Evolutionary conservation across 2,113 vertebrate genomes (phyloP), one percentile per base, ranked within the genome.

Genomic region (Nansenia antarctica): DNA sequence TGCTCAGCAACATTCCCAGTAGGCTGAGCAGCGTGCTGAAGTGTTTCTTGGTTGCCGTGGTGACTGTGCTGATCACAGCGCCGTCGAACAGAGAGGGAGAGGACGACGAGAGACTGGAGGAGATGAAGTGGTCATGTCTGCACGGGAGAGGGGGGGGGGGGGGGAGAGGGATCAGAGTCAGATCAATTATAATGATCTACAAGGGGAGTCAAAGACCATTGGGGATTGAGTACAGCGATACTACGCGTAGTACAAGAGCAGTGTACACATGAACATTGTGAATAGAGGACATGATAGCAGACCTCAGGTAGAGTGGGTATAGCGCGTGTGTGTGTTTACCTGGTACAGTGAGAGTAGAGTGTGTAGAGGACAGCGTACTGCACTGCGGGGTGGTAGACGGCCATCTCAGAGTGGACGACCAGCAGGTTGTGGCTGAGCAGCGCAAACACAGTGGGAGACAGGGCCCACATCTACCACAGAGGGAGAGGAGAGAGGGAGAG

Each of bases 111-210:
- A 99, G 93, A 85, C 98, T 99, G 89, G 97, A 98, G 62, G 98
- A 99, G 89, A 99, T 98, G 85, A 99, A 99, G 78, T 99, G 98
- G 71, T 99, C 98, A 0, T 99, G 97, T 77, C 98, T 99, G 73
- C 22, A 70, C n/a, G 59, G 64, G 80, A 79, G 30, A 52, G 20
- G 0, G 55, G 7, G 2, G 20, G 20, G 32, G 42, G 20, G 32
- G 12, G 66, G 15, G 37, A 42, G 11, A 12, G 1, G 37, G 11
- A 14, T 2, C 2, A 39, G 37, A 39, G n/a, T n/a, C n/a, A n/a
- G n/a, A n/a, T 3, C 35, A 37, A 11, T 37, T 37, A 37, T 37
- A 11, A 37, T 37, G 35, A 5, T 1, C 18, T 1, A n/a, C 8
- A 20, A 5, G 1, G 0, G 15, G 12, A 14, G 37, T 12, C 8